Percentiles rank a stretch among this genome's conserved stretches.
Conservation (phyloP, 2,888 invertebrate species). For the Dugesia japonica region DNA sequence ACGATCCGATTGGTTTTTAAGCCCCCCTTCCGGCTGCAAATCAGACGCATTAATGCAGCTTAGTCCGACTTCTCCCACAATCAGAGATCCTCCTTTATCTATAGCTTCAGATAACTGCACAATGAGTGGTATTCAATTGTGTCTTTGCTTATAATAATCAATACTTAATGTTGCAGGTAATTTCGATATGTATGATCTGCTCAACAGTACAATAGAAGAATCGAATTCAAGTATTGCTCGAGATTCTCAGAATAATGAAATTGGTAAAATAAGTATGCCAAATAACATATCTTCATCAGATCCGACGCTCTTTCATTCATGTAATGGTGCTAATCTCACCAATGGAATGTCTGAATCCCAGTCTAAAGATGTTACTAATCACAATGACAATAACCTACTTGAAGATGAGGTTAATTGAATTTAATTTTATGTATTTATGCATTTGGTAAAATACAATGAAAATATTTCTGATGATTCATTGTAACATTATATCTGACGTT, state of each 20-base stretch:
- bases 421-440: no score
- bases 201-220: background rate
- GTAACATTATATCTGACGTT: no score
- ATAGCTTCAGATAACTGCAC: background rate
- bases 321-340: background rate
- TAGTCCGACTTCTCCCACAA: conserved; percentile 9
- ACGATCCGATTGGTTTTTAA: conserved; percentile 84
- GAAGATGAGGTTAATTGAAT: no score
- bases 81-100: background rate
- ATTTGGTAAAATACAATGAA: no score
- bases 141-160: no score
- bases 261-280: background rate
- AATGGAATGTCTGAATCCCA: background rate
- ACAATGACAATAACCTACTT: no score
- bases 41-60: conserved; percentile 29
- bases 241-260: background rate
- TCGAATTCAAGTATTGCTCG: background rate
- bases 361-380: no score
- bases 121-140: conserved; percentile 4
- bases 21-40: conserved; percentile 36
- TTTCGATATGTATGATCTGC: background rate
- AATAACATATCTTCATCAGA: background rate
- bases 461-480: no score
- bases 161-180: no score
- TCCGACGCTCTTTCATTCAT: conserved; percentile 3